phyloP scores from a whole-genome alignment of 1,140 invertebrate genomes.

The Aleiodes sp. region DNA sequence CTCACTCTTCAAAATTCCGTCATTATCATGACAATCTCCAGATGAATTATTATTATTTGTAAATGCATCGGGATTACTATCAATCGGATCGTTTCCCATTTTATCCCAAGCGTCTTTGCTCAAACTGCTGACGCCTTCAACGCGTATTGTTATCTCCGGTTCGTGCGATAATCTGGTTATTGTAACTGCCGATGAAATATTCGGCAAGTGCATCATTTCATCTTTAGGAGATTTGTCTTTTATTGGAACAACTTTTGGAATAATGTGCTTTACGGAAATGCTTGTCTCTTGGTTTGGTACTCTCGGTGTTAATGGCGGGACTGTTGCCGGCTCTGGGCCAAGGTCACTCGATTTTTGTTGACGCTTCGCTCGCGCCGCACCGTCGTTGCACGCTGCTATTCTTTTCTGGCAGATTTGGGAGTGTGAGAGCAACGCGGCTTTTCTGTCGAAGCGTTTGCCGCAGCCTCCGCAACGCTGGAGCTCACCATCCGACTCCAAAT shows the following conservation, averaged over 20 bases:
- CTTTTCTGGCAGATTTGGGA: slow-evolving; percentile 64
- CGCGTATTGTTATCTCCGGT: slow-evolving; percentile 35
- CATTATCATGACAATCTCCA: not conserved
- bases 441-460: slow-evolving; percentile 73
- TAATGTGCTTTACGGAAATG: not conserved
- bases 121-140: slow-evolving; percentile 39
- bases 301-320: not conserved
- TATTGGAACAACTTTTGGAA: not conserved
- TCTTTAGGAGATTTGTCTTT: not conserved
- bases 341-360: slow-evolving; percentile 28
- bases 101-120: slow-evolving; percentile 43
- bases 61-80: not conserved
- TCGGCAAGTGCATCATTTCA: not conserved
- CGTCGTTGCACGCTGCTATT: slow-evolving; percentile 50
- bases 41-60: not conserved
- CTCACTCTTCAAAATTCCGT: not conserved
- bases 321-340: not conserved
- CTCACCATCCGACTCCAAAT: slow-evolving; percentile 68
- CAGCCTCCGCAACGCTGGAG: slow-evolving; percentile 73
- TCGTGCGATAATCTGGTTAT: slow-evolving; percentile 19
- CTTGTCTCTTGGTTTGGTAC: not conserved
- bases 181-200: not conserved
- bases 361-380: slow-evolving; percentile 24
- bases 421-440: slow-evolving; percentile 73
- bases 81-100: slow-evolving; percentile 16